Conservation (phyloP, 2,888 invertebrate genomes). For the Brachypterus glaber region DNA sequence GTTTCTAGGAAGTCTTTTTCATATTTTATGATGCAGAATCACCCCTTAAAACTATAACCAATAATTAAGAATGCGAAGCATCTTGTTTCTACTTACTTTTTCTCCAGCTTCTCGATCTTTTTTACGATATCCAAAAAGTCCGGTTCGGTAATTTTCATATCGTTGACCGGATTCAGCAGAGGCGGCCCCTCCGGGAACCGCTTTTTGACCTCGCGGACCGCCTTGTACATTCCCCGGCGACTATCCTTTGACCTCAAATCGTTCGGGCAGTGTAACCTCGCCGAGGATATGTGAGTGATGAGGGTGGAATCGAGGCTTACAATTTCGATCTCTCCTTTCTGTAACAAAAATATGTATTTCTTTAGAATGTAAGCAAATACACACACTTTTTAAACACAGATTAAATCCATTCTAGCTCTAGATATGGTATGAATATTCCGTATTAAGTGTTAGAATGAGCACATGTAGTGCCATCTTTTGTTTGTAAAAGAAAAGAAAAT, state of each 20-base stretch:
- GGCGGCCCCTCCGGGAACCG: conserved; percentile 85
- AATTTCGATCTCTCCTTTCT: conserved; percentile 79
- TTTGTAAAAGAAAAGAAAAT: no score
- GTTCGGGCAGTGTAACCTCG: conserved; percentile 82
- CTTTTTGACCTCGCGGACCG: conserved; percentile 79
- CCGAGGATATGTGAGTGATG: conserved; percentile 78
- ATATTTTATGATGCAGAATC: no score
- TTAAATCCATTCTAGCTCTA: no score
- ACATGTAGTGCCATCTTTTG: no score
- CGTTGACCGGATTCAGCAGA: conserved; percentile 82
- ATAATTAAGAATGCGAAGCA: no score
- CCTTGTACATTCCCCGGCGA: conserved; percentile 74
- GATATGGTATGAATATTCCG: no score
- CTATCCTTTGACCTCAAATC: conserved; percentile 81
- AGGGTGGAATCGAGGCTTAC: conserved; percentile 76
- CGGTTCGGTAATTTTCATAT: conserved; percentile 88
- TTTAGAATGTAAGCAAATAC: no score
- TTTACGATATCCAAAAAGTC: conserved; percentile 72
- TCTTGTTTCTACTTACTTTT: conserved; percentile 42
- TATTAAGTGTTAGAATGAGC: no score
- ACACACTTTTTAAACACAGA: no score
- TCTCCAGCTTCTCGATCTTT: conserved; percentile 75
- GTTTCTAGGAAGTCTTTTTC: no score
- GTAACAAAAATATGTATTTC: conserved; percentile 24
- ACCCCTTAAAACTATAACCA: no score